Evolutionary conservation across 2,113 vertebrate species (phyloP).

Genomic region (Odontesthes bonariensis): DNA sequence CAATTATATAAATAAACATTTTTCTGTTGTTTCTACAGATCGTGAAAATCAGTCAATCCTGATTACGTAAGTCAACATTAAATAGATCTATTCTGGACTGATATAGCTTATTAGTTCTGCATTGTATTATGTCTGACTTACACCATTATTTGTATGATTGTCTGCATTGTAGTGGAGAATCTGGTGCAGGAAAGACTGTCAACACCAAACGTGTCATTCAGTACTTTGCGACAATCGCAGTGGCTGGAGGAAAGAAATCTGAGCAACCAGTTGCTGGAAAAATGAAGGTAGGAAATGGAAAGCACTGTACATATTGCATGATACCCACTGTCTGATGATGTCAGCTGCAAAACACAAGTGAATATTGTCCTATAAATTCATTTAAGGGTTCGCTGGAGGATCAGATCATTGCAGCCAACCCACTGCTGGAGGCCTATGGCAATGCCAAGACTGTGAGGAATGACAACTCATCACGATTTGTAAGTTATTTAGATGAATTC

Average conservation of each 20-base stretch:
- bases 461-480: conserved; percentile 90
- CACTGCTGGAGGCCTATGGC: conserved; percentile 88
- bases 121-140: background rate
- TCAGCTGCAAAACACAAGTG: background rate
- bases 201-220: conserved; percentile 97
- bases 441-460: conserved; percentile 92
- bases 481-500: conserved; percentile 67
- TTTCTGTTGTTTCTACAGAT: conserved; percentile 72
- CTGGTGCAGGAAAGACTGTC: conserved; percentile 95
- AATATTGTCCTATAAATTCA: conserved; percentile 18
- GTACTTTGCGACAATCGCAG: conserved; percentile 97
- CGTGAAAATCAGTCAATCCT: conserved; percentile 86
- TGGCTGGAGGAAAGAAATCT: conserved; percentile 76
- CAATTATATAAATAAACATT: no score
- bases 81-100: background rate
- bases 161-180: conserved; percentile 88
- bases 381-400: conserved; percentile 88
- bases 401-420: conserved; percentile 87
- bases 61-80: conserved; percentile 86
- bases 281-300: conserved; percentile 81
- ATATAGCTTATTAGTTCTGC: background rate
- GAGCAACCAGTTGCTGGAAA: conserved; percentile 75
- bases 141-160: background rate
- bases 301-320: no score
- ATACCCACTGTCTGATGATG: background rate